Percentiles rank a stretch among this genome's conserved stretches.
These are phyloP conservation scores for Sebastes schlegelii DNA, from an alignment of 2,113 vertebrate genomes.

Conservation along the genomic window DNA sequence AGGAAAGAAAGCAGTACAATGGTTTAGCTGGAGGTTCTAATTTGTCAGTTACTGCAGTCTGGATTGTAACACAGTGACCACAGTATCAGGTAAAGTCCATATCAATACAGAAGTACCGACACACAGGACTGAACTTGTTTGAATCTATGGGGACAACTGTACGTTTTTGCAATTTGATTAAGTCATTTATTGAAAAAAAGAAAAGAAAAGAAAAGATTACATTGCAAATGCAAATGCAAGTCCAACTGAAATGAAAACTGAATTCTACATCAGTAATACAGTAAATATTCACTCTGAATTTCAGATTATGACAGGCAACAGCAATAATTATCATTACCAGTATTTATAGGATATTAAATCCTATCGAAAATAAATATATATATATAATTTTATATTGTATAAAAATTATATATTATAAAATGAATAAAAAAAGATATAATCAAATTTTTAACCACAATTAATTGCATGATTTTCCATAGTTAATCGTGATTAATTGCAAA, in stretches of 20 bases:
- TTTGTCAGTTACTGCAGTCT: background rate
- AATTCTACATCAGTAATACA: background rate
- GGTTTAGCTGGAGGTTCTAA: background rate
- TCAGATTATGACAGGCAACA: background rate
- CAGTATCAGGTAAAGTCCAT: background rate
- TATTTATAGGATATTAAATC: background rate
- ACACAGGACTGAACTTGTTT: background rate
- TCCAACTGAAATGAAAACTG: background rate
- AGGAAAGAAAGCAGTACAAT: background rate
- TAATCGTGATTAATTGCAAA: too few relatives aligned
- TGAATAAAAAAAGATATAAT: too few relatives aligned
- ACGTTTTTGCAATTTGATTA: background rate
- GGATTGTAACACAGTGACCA: background rate
- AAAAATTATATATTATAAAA: too few relatives aligned
- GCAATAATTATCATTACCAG: background rate
- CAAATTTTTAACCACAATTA: too few relatives aligned
- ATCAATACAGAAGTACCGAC: background rate
- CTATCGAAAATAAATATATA: too few relatives aligned
- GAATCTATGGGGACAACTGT: background rate
- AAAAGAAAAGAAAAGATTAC: background rate
- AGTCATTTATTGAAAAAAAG: background rate
- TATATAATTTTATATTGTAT: too few relatives aligned
- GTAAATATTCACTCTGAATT: background rate
- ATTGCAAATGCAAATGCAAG: background rate
- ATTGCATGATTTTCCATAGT: too few relatives aligned